Evolutionary conservation across 2,888 invertebrate species (phyloP).

Genomic region (Taphrorychus bicolor): DNA sequence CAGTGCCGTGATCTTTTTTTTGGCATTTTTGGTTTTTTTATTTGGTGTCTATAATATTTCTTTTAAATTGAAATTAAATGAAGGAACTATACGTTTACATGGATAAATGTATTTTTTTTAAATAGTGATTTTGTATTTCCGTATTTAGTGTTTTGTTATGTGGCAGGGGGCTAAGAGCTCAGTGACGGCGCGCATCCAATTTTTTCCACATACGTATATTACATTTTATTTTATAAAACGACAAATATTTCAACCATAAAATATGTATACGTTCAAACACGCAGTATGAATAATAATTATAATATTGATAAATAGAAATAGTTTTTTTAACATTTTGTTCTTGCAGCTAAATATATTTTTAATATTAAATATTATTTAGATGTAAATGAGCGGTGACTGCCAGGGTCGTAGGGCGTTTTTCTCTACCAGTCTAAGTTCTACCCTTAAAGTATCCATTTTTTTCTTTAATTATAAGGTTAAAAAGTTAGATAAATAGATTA

Average conservation of each 20-base stretch:
- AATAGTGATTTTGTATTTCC: no score
- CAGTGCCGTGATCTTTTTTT: background rate
- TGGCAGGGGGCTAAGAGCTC: conserved; percentile 45
- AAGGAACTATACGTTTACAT: background rate
- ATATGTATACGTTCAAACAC: conserved; percentile 39
- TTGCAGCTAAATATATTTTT: conserved; percentile 54
- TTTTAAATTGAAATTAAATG: background rate
- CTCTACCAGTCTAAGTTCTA: conserved; percentile 50
- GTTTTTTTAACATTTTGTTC: conserved; percentile 54
- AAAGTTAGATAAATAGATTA: conserved; percentile 56
- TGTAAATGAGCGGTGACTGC: conserved; percentile 61
- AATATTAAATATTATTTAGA: conserved; percentile 49
- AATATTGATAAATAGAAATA: conserved; percentile 55
- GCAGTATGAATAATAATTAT: conserved; percentile 37
- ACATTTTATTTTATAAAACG: conserved; percentile 53
- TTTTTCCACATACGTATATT: conserved; percentile 32
- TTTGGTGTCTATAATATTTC: conserved; percentile 8
- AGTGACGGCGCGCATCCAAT: conserved; percentile 55
- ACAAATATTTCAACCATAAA: conserved; percentile 54
- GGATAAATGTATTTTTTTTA: no score
- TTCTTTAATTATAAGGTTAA: conserved; percentile 38
- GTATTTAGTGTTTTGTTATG: conserved; percentile 2
- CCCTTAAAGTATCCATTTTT: conserved; percentile 42
- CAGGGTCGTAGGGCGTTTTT: conserved; percentile 58
- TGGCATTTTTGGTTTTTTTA: conserved; percentile 5